Conservation (phyloP, 2,888 invertebrate genomes). For the Oscheius sp. region DNA sequence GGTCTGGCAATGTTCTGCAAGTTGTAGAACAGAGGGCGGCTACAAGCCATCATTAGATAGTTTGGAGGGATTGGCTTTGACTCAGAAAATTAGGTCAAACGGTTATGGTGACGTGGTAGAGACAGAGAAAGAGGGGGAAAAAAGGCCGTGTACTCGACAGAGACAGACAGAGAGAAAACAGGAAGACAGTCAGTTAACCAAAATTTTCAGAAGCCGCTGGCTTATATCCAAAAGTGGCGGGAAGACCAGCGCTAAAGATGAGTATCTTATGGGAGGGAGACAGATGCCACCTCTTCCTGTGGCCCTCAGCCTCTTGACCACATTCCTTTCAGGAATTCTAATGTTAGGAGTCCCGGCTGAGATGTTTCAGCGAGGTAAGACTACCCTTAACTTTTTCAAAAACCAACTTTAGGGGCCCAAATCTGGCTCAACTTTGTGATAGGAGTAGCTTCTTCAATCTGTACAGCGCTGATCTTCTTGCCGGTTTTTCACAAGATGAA, state of each 20-base stretch:
- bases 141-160: too few species aligned
- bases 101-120: too few species aligned
- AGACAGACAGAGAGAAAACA: too few species aligned
- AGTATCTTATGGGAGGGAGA: conserved; percentile 68
- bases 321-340: conserved; percentile 67
- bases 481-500: conserved; percentile 70
- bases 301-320: conserved; percentile 64
- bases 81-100: too few species aligned
- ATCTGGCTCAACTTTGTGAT: conserved; percentile 67
- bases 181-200: background rate
- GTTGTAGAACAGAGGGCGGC: too few species aligned
- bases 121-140: too few species aligned
- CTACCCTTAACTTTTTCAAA: background rate
- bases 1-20: too few species aligned
- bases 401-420: conserved; percentile 49
- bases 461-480: conserved; percentile 62
- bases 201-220: conserved; percentile 47
- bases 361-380: conserved; percentile 62
- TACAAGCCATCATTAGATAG: too few species aligned
- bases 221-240: conserved; percentile 44
- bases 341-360: conserved; percentile 69
- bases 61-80: too few species aligned
- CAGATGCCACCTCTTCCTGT: conserved; percentile 63
- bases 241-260: conserved; percentile 58
- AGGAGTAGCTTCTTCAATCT: conserved; percentile 60